Evolutionary conservation across 2,113 vertebrate genomes (phyloP).

Genomic region (Felis catus): DNA sequence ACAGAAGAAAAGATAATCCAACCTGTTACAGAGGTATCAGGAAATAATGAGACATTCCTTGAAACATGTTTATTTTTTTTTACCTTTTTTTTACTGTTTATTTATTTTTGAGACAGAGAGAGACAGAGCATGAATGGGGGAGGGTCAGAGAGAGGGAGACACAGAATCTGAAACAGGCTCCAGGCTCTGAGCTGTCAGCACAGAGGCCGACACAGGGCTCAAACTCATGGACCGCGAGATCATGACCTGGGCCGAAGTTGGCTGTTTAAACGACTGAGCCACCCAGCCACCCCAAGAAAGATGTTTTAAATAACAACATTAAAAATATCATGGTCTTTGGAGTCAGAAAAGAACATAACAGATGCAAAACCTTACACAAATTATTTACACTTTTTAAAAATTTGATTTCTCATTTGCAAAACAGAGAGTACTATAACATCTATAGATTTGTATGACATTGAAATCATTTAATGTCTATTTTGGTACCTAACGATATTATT

Average conservation of each 20-base stretch:
- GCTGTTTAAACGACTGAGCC: too few relatives aligned
- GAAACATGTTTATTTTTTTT: background rate
- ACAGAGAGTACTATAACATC: background rate
- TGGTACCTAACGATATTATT: background rate
- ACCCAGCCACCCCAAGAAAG: background rate
- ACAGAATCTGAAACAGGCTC: too few relatives aligned
- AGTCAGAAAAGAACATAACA: background rate
- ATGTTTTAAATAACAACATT: background rate
- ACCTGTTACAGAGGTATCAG: background rate
- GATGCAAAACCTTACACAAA: background rate
- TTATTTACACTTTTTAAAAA: background rate
- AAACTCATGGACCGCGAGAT: too few relatives aligned
- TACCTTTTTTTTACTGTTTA: too few relatives aligned
- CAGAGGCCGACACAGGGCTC: too few relatives aligned
- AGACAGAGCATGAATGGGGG: too few relatives aligned
- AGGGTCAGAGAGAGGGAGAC: too few relatives aligned
- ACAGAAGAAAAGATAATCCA: background rate
- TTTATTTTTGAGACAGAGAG: too few relatives aligned
- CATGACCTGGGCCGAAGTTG: too few relatives aligned
- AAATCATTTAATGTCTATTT: background rate
- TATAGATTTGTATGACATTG: background rate
- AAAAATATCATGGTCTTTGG: background rate
- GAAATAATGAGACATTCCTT: background rate
- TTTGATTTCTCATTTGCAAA: background rate
- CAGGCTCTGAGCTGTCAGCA: too few relatives aligned